Percentiles rank a stretch among this genome's conserved stretches.
Evolutionary conservation across 2,888 invertebrate genomes (phyloP).

Genomic region (Griposia aprilina): DNA sequence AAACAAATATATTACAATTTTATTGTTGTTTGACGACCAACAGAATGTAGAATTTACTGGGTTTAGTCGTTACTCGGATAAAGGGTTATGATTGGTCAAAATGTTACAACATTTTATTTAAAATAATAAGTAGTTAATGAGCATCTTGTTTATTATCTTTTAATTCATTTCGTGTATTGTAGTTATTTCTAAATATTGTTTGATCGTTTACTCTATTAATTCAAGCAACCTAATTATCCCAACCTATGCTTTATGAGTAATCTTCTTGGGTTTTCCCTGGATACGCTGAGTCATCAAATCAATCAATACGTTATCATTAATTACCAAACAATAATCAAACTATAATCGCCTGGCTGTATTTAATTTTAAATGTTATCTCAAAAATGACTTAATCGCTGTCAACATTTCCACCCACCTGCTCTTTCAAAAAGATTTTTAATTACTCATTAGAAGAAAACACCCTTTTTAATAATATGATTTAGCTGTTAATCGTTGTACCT

Average conservation of each 20-base stretch:
- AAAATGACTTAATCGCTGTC: not conserved
- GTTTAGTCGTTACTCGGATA: slow-evolving; percentile 9
- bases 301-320: not conserved
- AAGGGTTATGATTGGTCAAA: slow-evolving; percentile 1
- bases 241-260: too few relatives aligned
- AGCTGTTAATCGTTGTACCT: not conserved
- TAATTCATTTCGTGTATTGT: not conserved
- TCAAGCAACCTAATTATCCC: not conserved
- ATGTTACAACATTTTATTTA: slow-evolving; percentile 3
- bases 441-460: slow-evolving; percentile 4
- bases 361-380: not conserved
- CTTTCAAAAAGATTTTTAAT: not conserved
- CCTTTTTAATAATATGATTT: not conserved
- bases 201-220: not conserved
- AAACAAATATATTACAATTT: slow-evolving; percentile 41
- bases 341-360: not conserved
- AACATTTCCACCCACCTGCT: not conserved
- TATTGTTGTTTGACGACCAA: slow-evolving; percentile 46
- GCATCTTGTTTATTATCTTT: not conserved
- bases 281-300: not conserved
- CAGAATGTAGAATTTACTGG: slow-evolving; percentile 27
- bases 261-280: not conserved
- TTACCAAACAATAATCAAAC: not conserved
- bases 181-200: not conserved
- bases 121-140: not conserved